Evolutionary conservation across 2,113 vertebrate genomes (phyloP).

Genomic region (Lipotes vexillifer): DNA sequence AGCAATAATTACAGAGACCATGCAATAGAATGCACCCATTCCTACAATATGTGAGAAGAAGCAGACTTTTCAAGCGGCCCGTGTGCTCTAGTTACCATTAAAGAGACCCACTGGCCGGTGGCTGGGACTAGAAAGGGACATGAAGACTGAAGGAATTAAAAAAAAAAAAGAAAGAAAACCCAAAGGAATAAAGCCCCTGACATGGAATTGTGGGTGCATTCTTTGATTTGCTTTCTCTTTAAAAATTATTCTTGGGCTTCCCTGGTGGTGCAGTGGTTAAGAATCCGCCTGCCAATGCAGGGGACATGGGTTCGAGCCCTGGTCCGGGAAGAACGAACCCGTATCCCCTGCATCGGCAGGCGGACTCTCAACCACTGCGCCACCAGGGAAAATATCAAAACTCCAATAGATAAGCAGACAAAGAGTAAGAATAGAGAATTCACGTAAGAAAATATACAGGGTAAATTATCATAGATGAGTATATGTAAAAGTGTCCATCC

Average conservation of each 20-base stretch:
- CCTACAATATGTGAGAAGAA: neutral
- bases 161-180: neutral
- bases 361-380: too few species aligned
- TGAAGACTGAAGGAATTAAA: neutral
- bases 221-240: neutral
- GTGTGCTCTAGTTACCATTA: rapidly evolving
- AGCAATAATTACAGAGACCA: neutral
- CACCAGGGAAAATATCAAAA: neutral
- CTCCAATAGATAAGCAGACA: neutral
- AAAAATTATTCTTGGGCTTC: neutral
- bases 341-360: too few species aligned
- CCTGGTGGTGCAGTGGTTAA: too few species aligned
- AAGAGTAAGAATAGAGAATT: neutral
- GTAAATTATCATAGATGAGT: neutral
- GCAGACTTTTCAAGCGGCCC: neutral
- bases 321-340: too few species aligned
- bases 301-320: too few species aligned
- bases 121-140: neutral
- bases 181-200: neutral
- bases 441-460: neutral
- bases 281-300: too few species aligned
- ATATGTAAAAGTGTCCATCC: neutral
- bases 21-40: neutral
- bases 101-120: neutral
- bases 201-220: neutral